phyloP scores from a whole-genome alignment of 2,888 invertebrate species.

The Monochamus alternatus region DNA sequence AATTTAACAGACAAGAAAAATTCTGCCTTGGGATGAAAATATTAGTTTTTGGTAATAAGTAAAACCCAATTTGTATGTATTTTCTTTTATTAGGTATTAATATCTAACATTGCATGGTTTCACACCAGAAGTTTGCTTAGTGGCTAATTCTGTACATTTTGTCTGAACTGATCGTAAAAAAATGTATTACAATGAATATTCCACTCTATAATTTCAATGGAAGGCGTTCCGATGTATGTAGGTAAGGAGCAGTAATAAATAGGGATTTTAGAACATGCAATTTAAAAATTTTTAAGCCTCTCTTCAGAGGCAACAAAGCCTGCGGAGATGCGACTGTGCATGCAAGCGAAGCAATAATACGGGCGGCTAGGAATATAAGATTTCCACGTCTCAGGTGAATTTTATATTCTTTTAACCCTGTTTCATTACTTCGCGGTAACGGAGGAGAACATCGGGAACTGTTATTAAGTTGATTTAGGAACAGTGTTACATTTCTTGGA shows the following conservation, averaged over 20 bases:
- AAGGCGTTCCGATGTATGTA: too few species aligned
- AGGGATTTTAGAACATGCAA: constrained; percentile 9
- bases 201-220: too few species aligned
- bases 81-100: too few species aligned
- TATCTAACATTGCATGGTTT: too few species aligned
- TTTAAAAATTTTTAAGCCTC: constrained; percentile 14
- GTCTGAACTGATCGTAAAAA: too few species aligned
- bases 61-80: too few species aligned
- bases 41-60: too few species aligned
- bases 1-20: too few species aligned
- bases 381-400: constrained; percentile 10
- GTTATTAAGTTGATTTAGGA: constrained; percentile 21
- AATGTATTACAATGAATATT: too few species aligned
- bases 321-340: constrained; percentile 7
- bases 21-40: too few species aligned
- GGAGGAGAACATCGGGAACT: constrained; percentile 2
- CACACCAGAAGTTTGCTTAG: too few species aligned
- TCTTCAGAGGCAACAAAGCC: constrained; percentile 8
- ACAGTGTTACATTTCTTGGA: constrained; percentile 8
- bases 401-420: constrained; percentile 31
- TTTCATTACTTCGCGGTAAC: constrained; percentile 10
- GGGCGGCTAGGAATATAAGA: constrained; percentile 12
- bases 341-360: constrained; percentile 19
- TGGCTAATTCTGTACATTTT: too few species aligned
- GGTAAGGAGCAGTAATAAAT: constrained; percentile 1